Evolutionary conservation across 2,797 vertebrate genomes (phyloP).

Genomic region (Hipposideros larvatus): DNA sequence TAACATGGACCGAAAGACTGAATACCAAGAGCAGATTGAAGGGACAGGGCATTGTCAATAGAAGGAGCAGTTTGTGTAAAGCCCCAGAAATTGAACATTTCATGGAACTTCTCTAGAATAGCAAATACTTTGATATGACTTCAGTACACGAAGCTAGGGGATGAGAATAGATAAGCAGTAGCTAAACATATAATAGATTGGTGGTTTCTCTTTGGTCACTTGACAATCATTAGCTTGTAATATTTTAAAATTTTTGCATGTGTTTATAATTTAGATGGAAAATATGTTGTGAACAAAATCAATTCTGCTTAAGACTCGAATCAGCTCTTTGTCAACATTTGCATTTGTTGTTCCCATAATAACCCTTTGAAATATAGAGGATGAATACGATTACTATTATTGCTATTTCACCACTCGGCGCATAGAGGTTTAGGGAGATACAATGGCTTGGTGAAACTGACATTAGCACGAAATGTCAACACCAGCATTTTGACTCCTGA

Average conservation of each 20-base stretch:
- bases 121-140: not conserved
- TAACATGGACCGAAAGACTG: not conserved
- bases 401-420: not conserved
- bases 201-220: not conserved
- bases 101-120: not conserved
- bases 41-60: not conserved
- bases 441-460: not conserved
- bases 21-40: not conserved
- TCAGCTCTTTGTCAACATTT: not conserved
- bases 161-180: not conserved
- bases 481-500: not conserved
- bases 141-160: not conserved
- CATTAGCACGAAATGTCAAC: not conserved
- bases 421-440: not conserved
- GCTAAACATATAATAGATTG: not conserved
- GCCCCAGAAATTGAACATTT: not conserved
- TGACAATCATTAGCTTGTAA: not conserved
- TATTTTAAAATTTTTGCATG: not conserved
- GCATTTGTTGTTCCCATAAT: not conserved
- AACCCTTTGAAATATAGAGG: not conserved
- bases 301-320: not conserved
- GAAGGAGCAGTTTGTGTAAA: not conserved
- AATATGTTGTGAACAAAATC: not conserved
- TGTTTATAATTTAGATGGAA: slow-evolving; percentile 12
- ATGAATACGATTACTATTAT: not conserved